These are phyloP conservation scores for Drosophila anomalata DNA, from an alignment of 2,888 invertebrate species.

Conservation along the genomic window DNA sequence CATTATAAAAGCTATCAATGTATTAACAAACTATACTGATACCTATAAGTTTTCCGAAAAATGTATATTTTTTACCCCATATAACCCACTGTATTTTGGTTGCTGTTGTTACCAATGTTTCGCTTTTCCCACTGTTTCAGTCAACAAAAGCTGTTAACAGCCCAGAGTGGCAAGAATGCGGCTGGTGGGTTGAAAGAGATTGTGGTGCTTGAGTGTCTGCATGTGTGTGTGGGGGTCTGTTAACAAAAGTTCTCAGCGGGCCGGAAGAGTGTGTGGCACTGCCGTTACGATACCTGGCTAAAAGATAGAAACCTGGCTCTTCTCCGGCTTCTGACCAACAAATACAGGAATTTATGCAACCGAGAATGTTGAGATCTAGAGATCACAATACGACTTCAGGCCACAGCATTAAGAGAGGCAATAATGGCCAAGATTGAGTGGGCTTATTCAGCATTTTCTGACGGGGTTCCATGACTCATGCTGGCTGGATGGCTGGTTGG, in stretches of 20 bases:
- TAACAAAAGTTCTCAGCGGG: conserved; percentile 20
- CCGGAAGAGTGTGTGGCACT: conserved; percentile 21
- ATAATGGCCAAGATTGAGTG: conserved; percentile 39
- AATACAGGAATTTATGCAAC: conserved; percentile 33
- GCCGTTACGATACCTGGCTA: conserved; percentile 50
- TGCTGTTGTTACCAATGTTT: conserved; percentile 52
- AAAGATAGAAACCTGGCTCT: conserved; percentile 64
- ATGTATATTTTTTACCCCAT: background rate
- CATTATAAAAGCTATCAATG: no score
- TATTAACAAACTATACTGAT: no score
- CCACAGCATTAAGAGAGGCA: conserved; percentile 16
- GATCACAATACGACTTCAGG: conserved; percentile 44
- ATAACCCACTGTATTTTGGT: conserved; percentile 26
- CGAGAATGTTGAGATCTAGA: conserved; percentile 28
- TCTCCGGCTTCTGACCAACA: background rate
- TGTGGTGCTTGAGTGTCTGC: conserved; percentile 15
- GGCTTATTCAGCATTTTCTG: conserved; percentile 40
- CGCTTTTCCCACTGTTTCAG: conserved; percentile 48
- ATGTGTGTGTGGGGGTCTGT: conserved; percentile 17
- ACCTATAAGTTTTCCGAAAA: background rate
- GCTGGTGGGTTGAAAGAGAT: conserved; percentile 29
- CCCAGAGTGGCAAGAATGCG: conserved; percentile 41
- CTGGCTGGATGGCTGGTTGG: background rate
- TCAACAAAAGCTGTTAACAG: conserved; percentile 32
- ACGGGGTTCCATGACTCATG: conserved; percentile 19